A percentile compares a stretch with the other conserved stretches of the same genome.
These are phyloP conservation scores for Tychaedon coryphoeus DNA, from an alignment of 2,113 vertebrate species.

Conservation along the genomic window DNA sequence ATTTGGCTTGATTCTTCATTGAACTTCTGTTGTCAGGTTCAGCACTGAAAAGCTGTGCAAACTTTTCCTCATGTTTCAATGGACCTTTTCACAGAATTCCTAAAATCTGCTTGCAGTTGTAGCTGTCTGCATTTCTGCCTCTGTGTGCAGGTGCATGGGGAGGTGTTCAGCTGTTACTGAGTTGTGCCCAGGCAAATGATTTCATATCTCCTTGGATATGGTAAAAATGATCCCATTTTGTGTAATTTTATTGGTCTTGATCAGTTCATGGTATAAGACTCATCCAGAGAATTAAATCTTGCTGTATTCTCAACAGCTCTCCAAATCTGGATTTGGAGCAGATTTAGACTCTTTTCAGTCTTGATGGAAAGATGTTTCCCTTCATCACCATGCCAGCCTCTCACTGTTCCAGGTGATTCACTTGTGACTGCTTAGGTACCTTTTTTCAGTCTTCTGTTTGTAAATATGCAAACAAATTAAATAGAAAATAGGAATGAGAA, in stretches of 20 bases:
- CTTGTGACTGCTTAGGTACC: background rate
- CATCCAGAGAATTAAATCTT: background rate
- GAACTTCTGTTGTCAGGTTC: background rate
- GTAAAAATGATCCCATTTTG: background rate
- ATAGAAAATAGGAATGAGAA: background rate
- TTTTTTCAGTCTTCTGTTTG: background rate
- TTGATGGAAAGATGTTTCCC: background rate
- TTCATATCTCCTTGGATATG: background rate
- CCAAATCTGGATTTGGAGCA: background rate
- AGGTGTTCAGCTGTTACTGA: background rate
- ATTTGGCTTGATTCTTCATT: background rate
- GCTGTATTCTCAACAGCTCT: background rate
- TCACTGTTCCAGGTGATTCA: background rate
- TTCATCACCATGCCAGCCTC: background rate
- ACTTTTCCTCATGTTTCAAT: background rate
- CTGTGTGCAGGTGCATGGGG: background rate
- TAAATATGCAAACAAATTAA: background rate
- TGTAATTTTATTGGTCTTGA: background rate
- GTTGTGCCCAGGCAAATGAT: background rate
- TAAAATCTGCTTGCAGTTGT: background rate
- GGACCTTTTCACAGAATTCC: background rate
- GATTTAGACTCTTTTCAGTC: background rate
- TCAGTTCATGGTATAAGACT: background rate
- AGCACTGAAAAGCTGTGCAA: background rate
- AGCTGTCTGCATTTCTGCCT: background rate